Evolutionary conservation across 2,113 vertebrate species (phyloP).

Genomic region (Prolemur simus): DNA sequence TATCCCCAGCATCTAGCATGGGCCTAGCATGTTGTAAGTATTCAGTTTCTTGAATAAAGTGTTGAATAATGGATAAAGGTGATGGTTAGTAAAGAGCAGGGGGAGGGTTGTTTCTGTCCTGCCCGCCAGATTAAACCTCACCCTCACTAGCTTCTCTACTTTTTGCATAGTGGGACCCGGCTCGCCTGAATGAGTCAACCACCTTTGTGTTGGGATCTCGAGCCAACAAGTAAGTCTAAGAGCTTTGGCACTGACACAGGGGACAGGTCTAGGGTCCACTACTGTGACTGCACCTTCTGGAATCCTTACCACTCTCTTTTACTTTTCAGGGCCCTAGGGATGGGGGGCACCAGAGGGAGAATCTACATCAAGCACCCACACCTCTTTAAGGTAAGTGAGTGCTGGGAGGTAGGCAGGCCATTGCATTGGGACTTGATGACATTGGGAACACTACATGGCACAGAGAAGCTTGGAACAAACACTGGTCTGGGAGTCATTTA

Average conservation of each 20-base stretch:
- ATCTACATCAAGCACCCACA: conserved; percentile 99
- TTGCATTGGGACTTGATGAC: neutral
- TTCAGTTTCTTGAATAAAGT: neutral
- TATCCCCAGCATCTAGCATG: neutral
- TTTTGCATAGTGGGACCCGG: conserved; percentile 92
- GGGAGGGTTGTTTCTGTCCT: neutral
- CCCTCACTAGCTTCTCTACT: conserved; percentile 43
- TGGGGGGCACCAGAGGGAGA: conserved; percentile 98
- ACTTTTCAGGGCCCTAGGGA: conserved; percentile 93
- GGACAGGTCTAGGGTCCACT: neutral
- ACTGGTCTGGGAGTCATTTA: neutral
- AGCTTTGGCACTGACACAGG: neutral
- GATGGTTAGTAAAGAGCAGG: neutral
- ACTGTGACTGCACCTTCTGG: neutral
- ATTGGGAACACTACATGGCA: neutral
- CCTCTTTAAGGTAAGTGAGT: conserved; percentile 94
- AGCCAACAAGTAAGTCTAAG: conserved; percentile 95
- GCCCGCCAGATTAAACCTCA: conserved; percentile 47
- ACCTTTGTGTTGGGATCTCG: conserved; percentile 97
- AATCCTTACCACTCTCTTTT: conserved; percentile 55
- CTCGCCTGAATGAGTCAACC: conserved; percentile 91
- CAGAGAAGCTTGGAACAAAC: neutral
- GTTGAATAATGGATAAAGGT: neutral
- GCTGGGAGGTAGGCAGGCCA: neutral
- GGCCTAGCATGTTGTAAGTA: neutral